Percentiles rank a stretch among this genome's conserved stretches.
Evolutionary conservation across 2,888 invertebrate species (phyloP).

Genomic region (Apotomis betuletana): DNA sequence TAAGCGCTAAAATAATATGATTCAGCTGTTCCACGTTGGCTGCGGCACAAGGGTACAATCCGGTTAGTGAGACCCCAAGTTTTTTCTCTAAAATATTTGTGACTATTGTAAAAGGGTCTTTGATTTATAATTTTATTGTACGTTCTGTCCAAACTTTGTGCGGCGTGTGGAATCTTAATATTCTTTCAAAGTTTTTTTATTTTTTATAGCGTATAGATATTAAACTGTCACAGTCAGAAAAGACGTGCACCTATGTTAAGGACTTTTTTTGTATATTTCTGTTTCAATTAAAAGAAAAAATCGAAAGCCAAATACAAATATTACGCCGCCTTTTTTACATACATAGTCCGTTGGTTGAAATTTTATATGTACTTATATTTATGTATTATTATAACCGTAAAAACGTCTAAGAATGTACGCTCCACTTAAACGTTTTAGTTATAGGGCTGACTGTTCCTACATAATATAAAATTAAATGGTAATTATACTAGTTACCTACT

Average conservation of each 20-base stretch:
- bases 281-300: too few species aligned
- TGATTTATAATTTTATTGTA: slow-evolving; percentile 79
- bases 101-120: slow-evolving; percentile 59
- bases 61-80: slow-evolving; percentile 59
- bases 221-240: slow-evolving; percentile 8
- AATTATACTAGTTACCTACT: too few species aligned
- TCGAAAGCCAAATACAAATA: too few species aligned
- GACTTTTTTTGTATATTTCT: background rate
- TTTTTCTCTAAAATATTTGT: slow-evolving; percentile 60
- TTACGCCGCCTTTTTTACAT: too few species aligned
- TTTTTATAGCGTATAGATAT: background rate
- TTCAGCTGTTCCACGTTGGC: slow-evolving; percentile 29
- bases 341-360: too few species aligned
- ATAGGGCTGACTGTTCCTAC: too few species aligned
- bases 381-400: too few species aligned
- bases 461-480: background rate
- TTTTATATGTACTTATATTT: too few species aligned
- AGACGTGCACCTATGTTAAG: background rate
- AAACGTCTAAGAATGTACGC: too few species aligned
- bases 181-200: background rate
- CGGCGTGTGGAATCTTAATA: slow-evolving; percentile 55
- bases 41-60: slow-evolving; percentile 69
- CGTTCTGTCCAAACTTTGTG: slow-evolving; percentile 68
- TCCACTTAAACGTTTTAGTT: too few species aligned
- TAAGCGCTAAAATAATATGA: background rate